phyloP scores from a whole-genome alignment of 1,140 invertebrate species.

The Euura lappo region DNA sequence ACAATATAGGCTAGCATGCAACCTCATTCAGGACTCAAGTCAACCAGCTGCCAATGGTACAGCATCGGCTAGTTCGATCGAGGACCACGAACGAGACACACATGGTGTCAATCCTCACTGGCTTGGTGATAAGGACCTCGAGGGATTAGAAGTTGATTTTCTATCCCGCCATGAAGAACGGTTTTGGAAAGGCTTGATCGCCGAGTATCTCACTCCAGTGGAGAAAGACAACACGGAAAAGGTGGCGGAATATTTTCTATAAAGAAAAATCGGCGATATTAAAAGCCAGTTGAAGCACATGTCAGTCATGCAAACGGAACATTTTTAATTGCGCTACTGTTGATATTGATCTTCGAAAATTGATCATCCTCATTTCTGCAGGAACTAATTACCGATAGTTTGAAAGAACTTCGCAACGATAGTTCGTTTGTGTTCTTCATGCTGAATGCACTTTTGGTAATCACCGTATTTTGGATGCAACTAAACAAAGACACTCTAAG shows the following conservation, averaged over 20 bases:
- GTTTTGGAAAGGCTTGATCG: slow-evolving; percentile 95
- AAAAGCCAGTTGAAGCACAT: too few species aligned
- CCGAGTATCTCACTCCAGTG: slow-evolving; percentile 92
- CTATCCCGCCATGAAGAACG: slow-evolving; percentile 80
- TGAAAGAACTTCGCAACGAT: slow-evolving; percentile 94
- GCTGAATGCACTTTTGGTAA: slow-evolving; percentile 98
- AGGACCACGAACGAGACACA: slow-evolving; percentile 66
- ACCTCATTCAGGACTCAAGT: too few species aligned
- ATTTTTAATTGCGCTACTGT: too few species aligned
- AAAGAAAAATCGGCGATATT: too few species aligned
- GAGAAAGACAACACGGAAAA: slow-evolving; percentile 82
- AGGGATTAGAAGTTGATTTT: slow-evolving; percentile 88
- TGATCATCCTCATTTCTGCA: too few species aligned
- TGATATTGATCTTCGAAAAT: too few species aligned
- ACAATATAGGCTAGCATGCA: too few species aligned
- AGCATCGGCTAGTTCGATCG: slow-evolving; percentile 68
- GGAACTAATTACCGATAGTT: slow-evolving; percentile 84
- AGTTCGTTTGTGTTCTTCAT: slow-evolving; percentile 98
- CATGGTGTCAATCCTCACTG: slow-evolving; percentile 86
- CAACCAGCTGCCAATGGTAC: too few species aligned
- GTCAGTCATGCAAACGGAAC: too few species aligned
- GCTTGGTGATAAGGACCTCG: slow-evolving; percentile 90
- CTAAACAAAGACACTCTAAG: slow-evolving; percentile 96
- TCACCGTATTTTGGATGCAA: slow-evolving; percentile 98
- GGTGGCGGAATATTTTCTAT: slow-evolving; percentile 65